Base-by-base conservation (phyloP, 2,888 invertebrate species). In the Perithous albicinctus region DNA sequence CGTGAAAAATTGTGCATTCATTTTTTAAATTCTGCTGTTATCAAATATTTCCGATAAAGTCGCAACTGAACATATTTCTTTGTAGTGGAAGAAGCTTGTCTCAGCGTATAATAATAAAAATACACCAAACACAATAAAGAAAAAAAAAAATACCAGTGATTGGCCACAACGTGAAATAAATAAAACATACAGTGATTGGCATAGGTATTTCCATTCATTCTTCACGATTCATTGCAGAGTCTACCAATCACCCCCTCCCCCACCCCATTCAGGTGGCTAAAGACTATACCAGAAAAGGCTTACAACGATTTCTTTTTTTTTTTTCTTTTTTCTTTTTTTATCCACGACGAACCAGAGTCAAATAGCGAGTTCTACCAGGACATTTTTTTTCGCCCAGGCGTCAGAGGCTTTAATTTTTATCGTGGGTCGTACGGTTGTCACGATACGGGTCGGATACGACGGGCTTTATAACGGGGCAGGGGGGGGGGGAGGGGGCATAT, bases 391-490 rank as follows among this genome's bases (percentile, higher is more conserved):
- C 80, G 35, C 41, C 56, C 76, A 73, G 48, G 67, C 73, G 63
- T 74, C 73, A 73, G 76, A 80, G 66, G 81, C 78, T 83, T 76
- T 81, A 81, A 80, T 81, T 83, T 80, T 80, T 83, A 74, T 78
- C 78, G 76, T 73, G 59, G 80, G 72, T 80, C 80, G 80, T 83
- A 83, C 82, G 80, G 78, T 84, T 82, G 81, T 82, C 80, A 61
- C 80, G 83, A 83, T 85, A 82, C 78, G 83, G 83, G 83, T 77
- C 80, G 78, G 70, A 66, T 78, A 73, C 67, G 59, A 70, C 69
- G 74, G 78, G 74, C 81, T 81, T 81, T 81, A 78, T 74, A 81
- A 81, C 78, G 73, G 73, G 67, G 67, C n/a, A n/a, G n/a, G n/a
- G n/a, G n/a, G n/a, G n/a, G n/a, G n/a, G n/a, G n/a, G n/a, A n/a